These are phyloP conservation scores for Heliocidaris erythrogramma DNA, from an alignment of 35 echinoderm and acorn worm genomes.

Conservation along the genomic window DNA sequence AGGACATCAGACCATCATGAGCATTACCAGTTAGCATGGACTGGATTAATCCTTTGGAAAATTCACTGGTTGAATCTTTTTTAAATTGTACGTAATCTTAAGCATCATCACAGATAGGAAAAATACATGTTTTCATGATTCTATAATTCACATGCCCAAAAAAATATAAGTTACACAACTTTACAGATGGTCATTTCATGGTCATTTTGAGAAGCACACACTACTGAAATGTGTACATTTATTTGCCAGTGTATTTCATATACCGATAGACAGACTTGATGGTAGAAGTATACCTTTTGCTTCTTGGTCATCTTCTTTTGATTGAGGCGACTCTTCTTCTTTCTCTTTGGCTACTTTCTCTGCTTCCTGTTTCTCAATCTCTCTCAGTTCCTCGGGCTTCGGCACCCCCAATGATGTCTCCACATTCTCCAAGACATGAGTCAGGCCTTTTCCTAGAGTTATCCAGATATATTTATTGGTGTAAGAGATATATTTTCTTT, in stretches of 20 bases:
- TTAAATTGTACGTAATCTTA: no score
- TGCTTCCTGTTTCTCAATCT: constrained; percentile 36
- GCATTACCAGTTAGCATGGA: no score
- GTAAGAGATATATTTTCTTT: not conserved
- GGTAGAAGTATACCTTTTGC: not conserved
- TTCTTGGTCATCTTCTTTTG: not conserved
- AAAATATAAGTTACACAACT: not conserved
- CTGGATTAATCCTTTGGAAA: no score
- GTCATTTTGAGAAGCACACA: not conserved
- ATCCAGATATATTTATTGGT: not conserved
- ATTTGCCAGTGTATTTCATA: no score
- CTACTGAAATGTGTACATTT: not conserved
- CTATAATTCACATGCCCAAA: no score
- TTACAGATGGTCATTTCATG: not conserved
- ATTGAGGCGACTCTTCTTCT: not conserved
- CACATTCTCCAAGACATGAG: constrained; percentile 82
- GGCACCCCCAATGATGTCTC: constrained; percentile 85
- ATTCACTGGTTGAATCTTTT: no score
- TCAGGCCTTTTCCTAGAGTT: constrained; percentile 69
- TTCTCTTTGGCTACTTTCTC: not conserved
- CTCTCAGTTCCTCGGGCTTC: constrained; percentile 69
- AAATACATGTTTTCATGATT: no score
- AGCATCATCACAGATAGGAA: no score
- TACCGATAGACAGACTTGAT: not conserved
- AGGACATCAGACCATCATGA: no score